Percentiles rank a stretch among this genome's conserved stretches.
These are phyloP conservation scores for Polymixis flavicincta DNA, from an alignment of 2,888 invertebrate species.

Conservation along the genomic window DNA sequence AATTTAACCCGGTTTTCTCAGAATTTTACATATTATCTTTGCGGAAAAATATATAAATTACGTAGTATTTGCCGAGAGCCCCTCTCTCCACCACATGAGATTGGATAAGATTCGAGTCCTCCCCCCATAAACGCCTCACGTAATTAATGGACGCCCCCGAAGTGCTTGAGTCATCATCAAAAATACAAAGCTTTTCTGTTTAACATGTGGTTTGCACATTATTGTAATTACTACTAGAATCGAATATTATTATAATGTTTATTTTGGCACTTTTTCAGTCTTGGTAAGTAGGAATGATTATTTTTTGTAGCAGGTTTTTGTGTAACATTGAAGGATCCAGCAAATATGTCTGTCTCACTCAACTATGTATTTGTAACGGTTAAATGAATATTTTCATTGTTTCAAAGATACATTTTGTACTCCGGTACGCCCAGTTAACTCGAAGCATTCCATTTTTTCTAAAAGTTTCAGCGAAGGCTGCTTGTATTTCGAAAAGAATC, in stretches of 20 bases:
- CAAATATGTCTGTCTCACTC: constrained; percentile 10
- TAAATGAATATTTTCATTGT: constrained; percentile 29
- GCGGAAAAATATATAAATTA: too few species aligned
- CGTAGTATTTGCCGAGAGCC: too few species aligned
- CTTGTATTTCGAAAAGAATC: constrained; percentile 40
- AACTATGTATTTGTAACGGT: constrained; percentile 20
- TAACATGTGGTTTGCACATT: constrained; percentile 41
- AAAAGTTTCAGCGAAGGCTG: constrained; percentile 39
- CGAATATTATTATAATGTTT: neutral
- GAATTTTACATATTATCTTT: too few species aligned
- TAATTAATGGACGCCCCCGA: too few species aligned
- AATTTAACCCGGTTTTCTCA: too few species aligned
- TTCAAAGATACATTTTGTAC: constrained; percentile 12
- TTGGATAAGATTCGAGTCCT: too few species aligned
- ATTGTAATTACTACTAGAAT: neutral
- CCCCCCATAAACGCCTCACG: too few species aligned
- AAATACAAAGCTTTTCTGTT: neutral
- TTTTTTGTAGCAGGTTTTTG: neutral
- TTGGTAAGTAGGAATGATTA: neutral
- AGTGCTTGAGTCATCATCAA: constrained; percentile 1
- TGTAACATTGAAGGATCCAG: constrained; percentile 8
- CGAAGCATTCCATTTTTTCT: constrained; percentile 30
- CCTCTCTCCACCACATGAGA: too few species aligned
- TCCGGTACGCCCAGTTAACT: constrained; percentile 17
- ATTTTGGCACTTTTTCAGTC: neutral